These are phyloP conservation scores for Eristalis tenax DNA, from an alignment of 2,888 invertebrate species.

Conservation along the genomic window DNA sequence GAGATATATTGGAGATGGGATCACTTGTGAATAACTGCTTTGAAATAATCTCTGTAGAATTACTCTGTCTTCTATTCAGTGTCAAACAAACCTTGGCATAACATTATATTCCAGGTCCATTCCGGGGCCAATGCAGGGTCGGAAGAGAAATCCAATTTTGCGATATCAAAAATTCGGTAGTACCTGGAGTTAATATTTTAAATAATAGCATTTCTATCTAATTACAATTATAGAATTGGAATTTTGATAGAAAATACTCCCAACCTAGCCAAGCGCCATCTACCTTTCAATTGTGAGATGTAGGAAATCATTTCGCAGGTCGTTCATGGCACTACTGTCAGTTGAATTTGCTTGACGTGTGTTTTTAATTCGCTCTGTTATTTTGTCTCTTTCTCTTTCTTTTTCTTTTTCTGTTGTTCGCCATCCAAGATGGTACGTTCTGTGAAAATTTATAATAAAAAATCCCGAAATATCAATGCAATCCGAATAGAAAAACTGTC, in stretches of 20 bases:
- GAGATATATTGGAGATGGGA: neutral
- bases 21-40: too few species aligned
- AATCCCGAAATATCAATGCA: constrained; percentile 76
- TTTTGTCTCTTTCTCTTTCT: constrained; percentile 78
- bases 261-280: neutral
- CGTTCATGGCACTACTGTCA: constrained; percentile 24
- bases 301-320: neutral
- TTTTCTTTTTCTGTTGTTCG: constrained; percentile 80
- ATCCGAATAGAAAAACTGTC: constrained; percentile 74
- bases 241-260: neutral
- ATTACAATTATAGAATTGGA: too few species aligned
- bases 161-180: too few species aligned
- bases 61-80: too few species aligned
- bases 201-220: too few species aligned
- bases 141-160: too few species aligned
- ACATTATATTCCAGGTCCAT: too few species aligned
- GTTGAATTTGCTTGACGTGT: constrained; percentile 38
- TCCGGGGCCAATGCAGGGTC: too few species aligned
- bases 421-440: constrained; percentile 79
- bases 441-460: constrained; percentile 64
- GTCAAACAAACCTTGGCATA: too few species aligned
- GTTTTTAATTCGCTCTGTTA: constrained; percentile 60
- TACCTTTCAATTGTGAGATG: neutral
- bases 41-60: too few species aligned
- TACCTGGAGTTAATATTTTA: too few species aligned